Base-by-base conservation (phyloP, 2,888 invertebrate genomes). In the Drosophila quinaria region DNA sequence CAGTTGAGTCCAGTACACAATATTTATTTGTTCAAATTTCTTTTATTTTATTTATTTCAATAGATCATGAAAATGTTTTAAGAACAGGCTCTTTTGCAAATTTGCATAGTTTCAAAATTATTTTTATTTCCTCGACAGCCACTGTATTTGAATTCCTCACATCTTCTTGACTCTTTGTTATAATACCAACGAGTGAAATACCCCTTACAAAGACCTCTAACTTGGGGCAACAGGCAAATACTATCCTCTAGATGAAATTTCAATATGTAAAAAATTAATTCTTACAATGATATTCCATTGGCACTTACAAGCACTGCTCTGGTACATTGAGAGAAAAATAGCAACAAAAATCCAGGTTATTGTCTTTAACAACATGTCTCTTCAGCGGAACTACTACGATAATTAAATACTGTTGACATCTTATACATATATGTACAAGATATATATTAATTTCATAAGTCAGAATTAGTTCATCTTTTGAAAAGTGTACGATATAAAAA, bases 71-170 rank as follows among this genome's bases (percentile, higher is more conserved):
- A 5, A 9, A 33, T 37, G 17, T 13, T 6, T n/a, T 44, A 44
- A 13, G 44, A 22, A 25, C 44, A 44, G 6, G n/a, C 25, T 13
- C 13, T 13, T 13, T 3, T 44, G 25, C 44, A 44, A 3, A 3
- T n/a, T 8, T 8, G 6, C 9, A 41, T 17, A 17, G 33, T 60
- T 8, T 47, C 0, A 1, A 75, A 74, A 19, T 66, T 62, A 44
- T 75, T 75, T 1, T 33, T 17, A 63, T 74, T 75, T 11, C 60
- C 41, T 2, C 1, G 1, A 2, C 77, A 62, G 5, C 76, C 76
- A 5, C 46, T 54, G n/a, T 63, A 77, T 17, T 22, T 8, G 22
- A 77, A 77, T 4, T 8, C 17, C n/a, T 51, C n/a, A 2, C 75
- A 76, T 10, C 13, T 39, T 5, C 29, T 8, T 3, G 31, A 35